phyloP scores from a whole-genome alignment of 2,113 vertebrate genomes.

The Daphoenositta chrysoptera region DNA sequence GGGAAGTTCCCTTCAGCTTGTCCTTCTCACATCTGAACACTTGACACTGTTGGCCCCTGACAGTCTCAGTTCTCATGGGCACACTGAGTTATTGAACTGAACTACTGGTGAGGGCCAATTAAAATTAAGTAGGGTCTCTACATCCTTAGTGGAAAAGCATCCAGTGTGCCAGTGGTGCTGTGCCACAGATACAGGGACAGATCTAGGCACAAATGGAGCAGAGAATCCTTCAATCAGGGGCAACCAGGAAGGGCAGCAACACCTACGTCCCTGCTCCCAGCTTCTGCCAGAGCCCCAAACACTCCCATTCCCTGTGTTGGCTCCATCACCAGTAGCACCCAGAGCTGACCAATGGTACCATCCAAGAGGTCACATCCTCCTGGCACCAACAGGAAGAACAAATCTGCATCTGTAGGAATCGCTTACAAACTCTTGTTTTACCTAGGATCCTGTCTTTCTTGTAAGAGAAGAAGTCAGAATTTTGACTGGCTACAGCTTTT shows the following conservation, averaged over 20 bases:
- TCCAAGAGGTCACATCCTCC: neutral
- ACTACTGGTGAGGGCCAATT: neutral
- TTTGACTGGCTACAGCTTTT: neutral
- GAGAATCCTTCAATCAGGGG: neutral
- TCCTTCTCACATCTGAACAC: neutral
- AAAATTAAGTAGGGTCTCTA: neutral
- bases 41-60: neutral
- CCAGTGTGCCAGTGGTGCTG: neutral
- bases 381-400: neutral
- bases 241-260: neutral
- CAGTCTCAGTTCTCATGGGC: neutral
- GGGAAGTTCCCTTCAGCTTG: neutral
- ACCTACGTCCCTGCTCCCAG: neutral
- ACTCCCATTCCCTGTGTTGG: no score
- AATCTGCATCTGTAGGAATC: neutral
- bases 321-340: neutral
- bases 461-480: neutral
- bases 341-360: fast-evolving
- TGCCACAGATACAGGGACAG: neutral
- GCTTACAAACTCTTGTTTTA: neutral
- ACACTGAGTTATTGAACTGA: neutral
- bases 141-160: neutral
- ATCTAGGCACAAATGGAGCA: neutral
- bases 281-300: neutral
- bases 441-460: neutral